Conservation (phyloP, 2,797 vertebrate species). For the Remorina albescens region DNA sequence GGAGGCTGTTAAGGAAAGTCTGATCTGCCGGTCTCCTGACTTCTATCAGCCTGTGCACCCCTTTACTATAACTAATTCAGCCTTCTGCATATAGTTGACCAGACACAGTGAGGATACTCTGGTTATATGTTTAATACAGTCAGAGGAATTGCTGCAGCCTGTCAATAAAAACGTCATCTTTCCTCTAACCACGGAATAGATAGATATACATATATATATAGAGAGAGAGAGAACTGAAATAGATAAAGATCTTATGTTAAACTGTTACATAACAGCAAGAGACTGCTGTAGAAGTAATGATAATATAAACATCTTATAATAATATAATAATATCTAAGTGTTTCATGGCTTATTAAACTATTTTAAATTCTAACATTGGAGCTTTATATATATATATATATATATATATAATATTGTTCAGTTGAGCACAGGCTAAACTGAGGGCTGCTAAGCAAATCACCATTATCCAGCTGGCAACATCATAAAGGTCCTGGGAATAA, state of each 20-base stretch:
- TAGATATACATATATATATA: constrained; percentile 15
- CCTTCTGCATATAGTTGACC: not conserved
- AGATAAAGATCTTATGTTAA: constrained; percentile 1
- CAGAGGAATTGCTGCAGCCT: not conserved
- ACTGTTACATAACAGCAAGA: not conserved
- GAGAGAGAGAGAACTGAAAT: constrained; percentile 10
- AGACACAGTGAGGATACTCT: not conserved
- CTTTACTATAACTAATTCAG: constrained; percentile 5
- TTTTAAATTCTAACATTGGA: not conserved
- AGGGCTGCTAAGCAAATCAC: constrained; percentile 47
- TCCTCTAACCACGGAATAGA: constrained; percentile 29
- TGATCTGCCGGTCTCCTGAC: constrained; percentile 55
- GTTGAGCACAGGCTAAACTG: constrained; percentile 20
- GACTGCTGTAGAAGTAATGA: not conserved
- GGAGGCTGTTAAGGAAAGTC: constrained; percentile 56
- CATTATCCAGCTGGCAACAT: constrained; percentile 54
- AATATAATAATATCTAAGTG: not conserved
- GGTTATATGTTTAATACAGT: constrained; percentile 3
- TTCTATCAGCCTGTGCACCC: constrained; percentile 32
- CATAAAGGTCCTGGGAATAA: constrained; percentile 77
- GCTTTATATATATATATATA: constrained; percentile 17
- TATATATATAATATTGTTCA: constrained; percentile 7
- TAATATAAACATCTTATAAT: not conserved
- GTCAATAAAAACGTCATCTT: constrained; percentile 27
- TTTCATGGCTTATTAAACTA: not conserved